Conservation (phyloP, 2,888 invertebrate genomes). For the Cryptocephalus primarius region DNA sequence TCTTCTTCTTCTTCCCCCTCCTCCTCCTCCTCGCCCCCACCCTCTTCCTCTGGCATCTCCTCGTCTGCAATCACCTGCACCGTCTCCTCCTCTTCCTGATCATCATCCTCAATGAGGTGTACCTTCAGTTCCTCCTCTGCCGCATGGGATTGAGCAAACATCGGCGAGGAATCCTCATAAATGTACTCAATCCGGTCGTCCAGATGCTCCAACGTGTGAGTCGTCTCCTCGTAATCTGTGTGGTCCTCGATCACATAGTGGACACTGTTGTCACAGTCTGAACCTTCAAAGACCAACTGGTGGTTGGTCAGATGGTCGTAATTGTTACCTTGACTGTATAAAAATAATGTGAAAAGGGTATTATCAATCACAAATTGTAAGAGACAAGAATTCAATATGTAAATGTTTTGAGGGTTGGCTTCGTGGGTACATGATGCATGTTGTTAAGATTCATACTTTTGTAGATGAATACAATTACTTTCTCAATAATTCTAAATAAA, state of each 20-base stretch:
- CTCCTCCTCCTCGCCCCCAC: conserved; percentile 7
- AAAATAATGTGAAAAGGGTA: too few relatives aligned
- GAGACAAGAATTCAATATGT: too few relatives aligned
- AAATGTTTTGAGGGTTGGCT: too few relatives aligned
- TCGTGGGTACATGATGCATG: too few relatives aligned
- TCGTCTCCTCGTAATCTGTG: conserved; percentile 8
- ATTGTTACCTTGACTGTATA: not conserved
- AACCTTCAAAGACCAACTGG: too few relatives aligned
- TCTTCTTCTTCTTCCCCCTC: conserved; percentile 3
- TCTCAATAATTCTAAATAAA: too few relatives aligned
- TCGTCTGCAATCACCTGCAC: not conserved
- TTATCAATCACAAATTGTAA: too few relatives aligned
- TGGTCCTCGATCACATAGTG: conserved; percentile 19
- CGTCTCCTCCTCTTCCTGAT: not conserved
- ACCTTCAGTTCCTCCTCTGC: not conserved
- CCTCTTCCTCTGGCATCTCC: conserved; percentile 4
- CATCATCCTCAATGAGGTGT: not conserved
- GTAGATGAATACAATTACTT: too few relatives aligned
- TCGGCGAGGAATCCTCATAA: not conserved
- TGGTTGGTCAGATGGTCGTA: not conserved
- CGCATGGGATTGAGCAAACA: not conserved
- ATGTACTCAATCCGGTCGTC: not conserved
- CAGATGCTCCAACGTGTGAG: not conserved
- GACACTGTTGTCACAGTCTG: conserved; percentile 7
- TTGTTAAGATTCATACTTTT: too few relatives aligned